Evolutionary conservation across 2,797 vertebrate species (phyloP).

Genomic region (Phrynocephalus vlangalii): DNA sequence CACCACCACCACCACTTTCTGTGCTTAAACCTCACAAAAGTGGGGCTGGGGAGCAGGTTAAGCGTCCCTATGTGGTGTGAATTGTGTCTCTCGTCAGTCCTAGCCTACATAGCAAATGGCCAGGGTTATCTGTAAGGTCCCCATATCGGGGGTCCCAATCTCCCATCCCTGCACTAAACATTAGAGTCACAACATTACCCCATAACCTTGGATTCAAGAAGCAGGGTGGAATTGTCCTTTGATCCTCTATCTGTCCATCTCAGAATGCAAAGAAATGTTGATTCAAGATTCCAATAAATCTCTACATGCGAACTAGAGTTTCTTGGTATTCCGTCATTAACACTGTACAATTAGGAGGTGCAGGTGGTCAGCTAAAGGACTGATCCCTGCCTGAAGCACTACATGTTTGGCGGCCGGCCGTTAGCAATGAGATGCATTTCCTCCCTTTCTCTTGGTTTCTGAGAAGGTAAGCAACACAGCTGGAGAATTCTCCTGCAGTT

Average conservation of each 20-base stretch:
- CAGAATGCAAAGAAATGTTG: not conserved
- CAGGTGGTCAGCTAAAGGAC: not conserved
- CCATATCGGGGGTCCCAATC: too few relatives aligned
- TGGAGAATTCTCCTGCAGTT: conserved; percentile 69
- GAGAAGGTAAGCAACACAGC: conserved; percentile 58
- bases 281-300: not conserved
- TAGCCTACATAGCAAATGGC: too few relatives aligned
- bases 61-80: not conserved
- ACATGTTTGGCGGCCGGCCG: not conserved
- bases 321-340: conserved; percentile 8
- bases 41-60: not conserved
- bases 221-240: not conserved
- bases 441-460: conserved; percentile 55
- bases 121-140: too few relatives aligned
- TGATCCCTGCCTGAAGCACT: not conserved
- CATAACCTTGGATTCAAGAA: not conserved
- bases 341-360: not conserved
- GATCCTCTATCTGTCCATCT: not conserved
- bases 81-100: too few relatives aligned
- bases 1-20: not conserved
- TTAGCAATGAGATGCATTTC: not conserved
- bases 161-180: not conserved
- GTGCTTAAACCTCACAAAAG: not conserved
- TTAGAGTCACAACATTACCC: not conserved
- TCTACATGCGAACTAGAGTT: not conserved